Evolutionary conservation across 2,113 vertebrate species (phyloP).

Genomic region (Tylochromis polylepis): DNA sequence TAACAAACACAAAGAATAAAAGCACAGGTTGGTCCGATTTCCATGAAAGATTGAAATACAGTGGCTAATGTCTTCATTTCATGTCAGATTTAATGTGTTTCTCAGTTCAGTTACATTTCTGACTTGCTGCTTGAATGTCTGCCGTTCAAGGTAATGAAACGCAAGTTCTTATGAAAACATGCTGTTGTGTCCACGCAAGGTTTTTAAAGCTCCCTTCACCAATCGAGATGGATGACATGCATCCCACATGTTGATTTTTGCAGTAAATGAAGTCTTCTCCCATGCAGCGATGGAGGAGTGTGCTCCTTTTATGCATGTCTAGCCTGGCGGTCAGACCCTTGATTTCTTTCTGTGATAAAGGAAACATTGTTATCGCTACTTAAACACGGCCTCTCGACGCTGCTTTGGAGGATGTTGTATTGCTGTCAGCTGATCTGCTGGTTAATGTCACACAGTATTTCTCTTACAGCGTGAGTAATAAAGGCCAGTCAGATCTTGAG

Average conservation of each 20-base stretch:
- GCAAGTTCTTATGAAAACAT: neutral
- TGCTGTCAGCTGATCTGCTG: neutral
- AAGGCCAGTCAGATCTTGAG: neutral
- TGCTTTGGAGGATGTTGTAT: neutral
- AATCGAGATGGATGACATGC: rapidly evolving
- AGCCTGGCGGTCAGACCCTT: neutral
- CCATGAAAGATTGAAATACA: neutral
- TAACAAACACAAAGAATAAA: neutral
- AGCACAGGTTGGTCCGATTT: neutral
- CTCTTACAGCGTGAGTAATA: neutral
- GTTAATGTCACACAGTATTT: neutral
- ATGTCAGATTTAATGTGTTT: neutral
- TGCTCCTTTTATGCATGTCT: neutral
- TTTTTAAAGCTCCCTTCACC: rapidly evolving
- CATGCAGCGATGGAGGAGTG: neutral
- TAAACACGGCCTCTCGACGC: neutral
- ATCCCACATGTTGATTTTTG: neutral
- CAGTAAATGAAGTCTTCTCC: neutral
- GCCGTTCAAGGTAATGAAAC: neutral
- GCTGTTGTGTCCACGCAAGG: rapidly evolving
- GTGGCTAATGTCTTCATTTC: neutral
- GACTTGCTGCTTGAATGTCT: neutral
- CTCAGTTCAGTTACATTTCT: neutral
- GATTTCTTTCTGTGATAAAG: neutral
- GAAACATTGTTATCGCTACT: neutral